Evolutionary conservation across 2,113 vertebrate genomes (phyloP).

Genomic region (Macquaria australasica): DNA sequence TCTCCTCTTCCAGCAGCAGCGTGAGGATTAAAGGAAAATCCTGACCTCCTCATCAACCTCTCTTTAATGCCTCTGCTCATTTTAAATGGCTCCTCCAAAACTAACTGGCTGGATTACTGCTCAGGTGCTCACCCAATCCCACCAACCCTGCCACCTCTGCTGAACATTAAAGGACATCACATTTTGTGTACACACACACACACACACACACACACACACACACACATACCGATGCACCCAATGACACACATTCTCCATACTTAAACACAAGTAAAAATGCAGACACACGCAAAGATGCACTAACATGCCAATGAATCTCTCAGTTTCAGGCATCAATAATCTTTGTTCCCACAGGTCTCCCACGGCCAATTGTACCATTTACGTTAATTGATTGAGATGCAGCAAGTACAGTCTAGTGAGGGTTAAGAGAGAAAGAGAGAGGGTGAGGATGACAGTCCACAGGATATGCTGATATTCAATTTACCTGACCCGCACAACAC

Average conservation of each 20-base stretch:
- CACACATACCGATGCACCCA: background rate
- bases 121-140: constrained; percentile 23
- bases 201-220: background rate
- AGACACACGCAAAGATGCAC: background rate
- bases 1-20: constrained; percentile 53
- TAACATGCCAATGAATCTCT: too few relatives aligned
- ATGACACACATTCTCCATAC: background rate
- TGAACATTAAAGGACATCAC: background rate
- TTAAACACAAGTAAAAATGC: background rate
- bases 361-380: background rate
- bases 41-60: constrained; percentile 65
- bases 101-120: constrained; percentile 55
- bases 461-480: constrained; percentile 66
- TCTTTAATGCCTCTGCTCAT: constrained; percentile 55
- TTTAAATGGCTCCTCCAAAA: constrained; percentile 68
- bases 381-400: background rate
- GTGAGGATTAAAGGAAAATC: constrained; percentile 76
- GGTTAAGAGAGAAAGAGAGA: constrained; percentile 4
- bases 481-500: constrained; percentile 36
- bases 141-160: background rate
- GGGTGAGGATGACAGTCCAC: constrained; percentile 39
- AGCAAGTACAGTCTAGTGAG: background rate
- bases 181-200: background rate
- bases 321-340: background rate
- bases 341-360: background rate